Conservation (phyloP, 2,888 invertebrate genomes). For the Nephrotoma flavescens region DNA sequence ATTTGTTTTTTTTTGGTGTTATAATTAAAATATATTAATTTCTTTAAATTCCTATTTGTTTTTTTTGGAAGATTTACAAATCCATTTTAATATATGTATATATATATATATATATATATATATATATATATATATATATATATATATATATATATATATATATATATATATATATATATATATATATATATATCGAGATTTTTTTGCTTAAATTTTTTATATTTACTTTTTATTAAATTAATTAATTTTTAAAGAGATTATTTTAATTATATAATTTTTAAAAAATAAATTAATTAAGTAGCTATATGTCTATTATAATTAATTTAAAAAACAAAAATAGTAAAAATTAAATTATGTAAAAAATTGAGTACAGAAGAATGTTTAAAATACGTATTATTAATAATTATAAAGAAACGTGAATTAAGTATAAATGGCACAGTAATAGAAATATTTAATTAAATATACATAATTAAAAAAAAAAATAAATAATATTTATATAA, state of each 20-base stretch:
- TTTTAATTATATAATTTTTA: background rate
- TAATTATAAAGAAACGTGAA: background rate
- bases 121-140: too few species aligned
- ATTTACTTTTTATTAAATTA: background rate
- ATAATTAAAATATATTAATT: background rate
- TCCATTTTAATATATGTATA: too few species aligned
- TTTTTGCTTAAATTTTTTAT: background rate
- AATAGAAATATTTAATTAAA: background rate
- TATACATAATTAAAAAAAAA: background rate
- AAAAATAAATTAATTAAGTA: background rate
- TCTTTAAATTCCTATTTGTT: slow-evolving; percentile 2
- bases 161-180: too few species aligned
- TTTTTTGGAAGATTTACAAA: slow-evolving; percentile 3
- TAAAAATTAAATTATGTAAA: background rate
- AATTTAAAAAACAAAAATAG: background rate
- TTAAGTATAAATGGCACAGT: background rate
- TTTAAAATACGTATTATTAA: background rate
- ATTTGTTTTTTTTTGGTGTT: background rate
- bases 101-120: too few species aligned
- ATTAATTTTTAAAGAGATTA: background rate
- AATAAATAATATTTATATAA: background rate
- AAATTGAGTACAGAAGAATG: background rate
- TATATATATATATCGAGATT: background rate
- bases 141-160: too few species aligned
- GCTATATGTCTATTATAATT: background rate